Evolutionary conservation across 2,888 invertebrate species (phyloP), one percentile per base, ranked within the genome.

Genomic region (Oxystoma pomonae): DNA sequence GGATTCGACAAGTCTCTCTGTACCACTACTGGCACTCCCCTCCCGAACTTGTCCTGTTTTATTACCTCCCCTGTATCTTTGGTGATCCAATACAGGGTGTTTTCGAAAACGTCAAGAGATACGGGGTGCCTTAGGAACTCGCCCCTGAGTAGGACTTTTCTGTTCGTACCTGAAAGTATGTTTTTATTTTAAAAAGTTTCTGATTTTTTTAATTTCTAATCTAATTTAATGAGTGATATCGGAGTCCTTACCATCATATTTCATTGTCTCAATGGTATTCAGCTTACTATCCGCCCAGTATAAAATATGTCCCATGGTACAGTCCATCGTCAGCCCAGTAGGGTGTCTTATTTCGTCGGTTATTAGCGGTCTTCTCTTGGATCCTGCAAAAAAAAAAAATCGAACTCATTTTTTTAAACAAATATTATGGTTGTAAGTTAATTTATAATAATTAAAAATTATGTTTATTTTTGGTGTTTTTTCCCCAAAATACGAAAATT

Each of bases 261-360:
- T 85, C 83, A 95, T 90, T 60, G 89, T 89, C 77, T 97, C 96
- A 59, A 98, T 94, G 0, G 88, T 90, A 73, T 95, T 93, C 50
- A 94, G 81, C 77, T 98, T 98, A 0, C 92, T 90, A 77, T 99
- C 99, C 0, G 92, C 94, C 98, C 98, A 99, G 80, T 93, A 99
- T 16, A 99, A 83, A 0, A 92, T 85, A 75, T 96, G 92, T 65
- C 91, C 91, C 88, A 94, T 94, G 0, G 90, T 86, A 74, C 90
- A 92, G 76, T 99, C 99, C 57, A 99, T 89, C 0, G 96, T 87
- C 9, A 99, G 78, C 0, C 96, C 96, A 0, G 94, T 87, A 0
- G 98, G 98, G 74, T 92, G 91, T 20, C 93, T 85, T 20, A 98
- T 86, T 62, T 72, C 86, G 65, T 93, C 93, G 0, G 90, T 88